phyloP scores from a whole-genome alignment of 2,888 invertebrate species.

The Aporophyla lueneburgensis region DNA sequence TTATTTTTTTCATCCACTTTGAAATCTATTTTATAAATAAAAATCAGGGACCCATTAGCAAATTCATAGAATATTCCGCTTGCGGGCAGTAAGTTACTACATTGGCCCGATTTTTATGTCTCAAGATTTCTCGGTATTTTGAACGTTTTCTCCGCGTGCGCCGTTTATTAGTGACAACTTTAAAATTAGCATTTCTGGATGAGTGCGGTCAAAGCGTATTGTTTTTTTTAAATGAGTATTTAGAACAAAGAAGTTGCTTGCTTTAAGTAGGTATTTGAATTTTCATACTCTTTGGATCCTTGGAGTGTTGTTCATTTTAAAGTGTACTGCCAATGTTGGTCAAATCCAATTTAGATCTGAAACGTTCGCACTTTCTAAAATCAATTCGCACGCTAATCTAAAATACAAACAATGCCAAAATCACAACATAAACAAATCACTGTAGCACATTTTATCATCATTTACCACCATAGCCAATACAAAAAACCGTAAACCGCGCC shows the following conservation, averaged over 20 bases:
- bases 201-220: background rate
- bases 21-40: background rate
- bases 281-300: conserved; percentile 6
- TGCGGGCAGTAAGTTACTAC: background rate
- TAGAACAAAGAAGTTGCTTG: conserved; percentile 36
- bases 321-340: background rate
- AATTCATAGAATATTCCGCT: background rate
- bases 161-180: conserved; percentile 13
- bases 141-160: background rate
- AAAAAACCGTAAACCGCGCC: conserved; percentile 45
- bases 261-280: background rate
- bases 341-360: conserved; percentile 3
- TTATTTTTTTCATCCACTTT: no score
- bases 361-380: conserved; percentile 1
- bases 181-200: conserved; percentile 16
- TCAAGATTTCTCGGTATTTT: conserved; percentile 14
- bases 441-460: conserved; percentile 45
- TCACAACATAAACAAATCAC: conserved; percentile 57
- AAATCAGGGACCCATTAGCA: background rate
- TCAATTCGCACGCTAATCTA: background rate
- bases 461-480: conserved; percentile 45
- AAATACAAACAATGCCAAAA: conserved; percentile 33
- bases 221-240: conserved; percentile 9
- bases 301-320: conserved; percentile 9
- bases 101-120: background rate